Evolutionary conservation across 2,888 invertebrate species (phyloP).

Genomic region (Scrobipalpa costella): DNA sequence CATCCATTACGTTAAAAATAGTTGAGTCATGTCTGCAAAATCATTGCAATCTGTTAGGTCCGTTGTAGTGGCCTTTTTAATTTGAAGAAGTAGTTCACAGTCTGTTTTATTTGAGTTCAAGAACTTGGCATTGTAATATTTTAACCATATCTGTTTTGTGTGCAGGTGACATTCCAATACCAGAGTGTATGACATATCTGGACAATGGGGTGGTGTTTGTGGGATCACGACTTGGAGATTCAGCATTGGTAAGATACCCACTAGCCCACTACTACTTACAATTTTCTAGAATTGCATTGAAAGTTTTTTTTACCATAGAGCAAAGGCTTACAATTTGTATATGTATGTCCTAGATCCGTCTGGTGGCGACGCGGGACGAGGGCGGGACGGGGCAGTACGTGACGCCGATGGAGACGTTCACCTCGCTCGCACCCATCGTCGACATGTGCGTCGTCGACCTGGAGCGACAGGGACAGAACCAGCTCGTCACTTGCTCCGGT

Average conservation of each 20-base stretch:
- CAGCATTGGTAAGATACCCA: slow-evolving; percentile 91
- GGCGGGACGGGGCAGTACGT: slow-evolving; percentile 89
- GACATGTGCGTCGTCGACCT: slow-evolving; percentile 99
- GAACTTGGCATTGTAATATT: too few species aligned
- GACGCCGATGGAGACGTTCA: slow-evolving; percentile 96
- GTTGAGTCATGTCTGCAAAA: too few species aligned
- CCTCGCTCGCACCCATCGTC: slow-evolving; percentile 97
- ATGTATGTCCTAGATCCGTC: slow-evolving; percentile 62
- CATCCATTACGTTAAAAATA: slow-evolving; percentile 23
- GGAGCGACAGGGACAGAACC: slow-evolving; percentile 98
- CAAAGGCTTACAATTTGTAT: not conserved
- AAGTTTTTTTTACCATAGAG: not conserved
- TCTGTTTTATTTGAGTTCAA: too few species aligned
- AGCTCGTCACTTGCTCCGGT: slow-evolving; percentile 98
- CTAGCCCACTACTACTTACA: too few species aligned
- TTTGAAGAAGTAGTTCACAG: too few species aligned
- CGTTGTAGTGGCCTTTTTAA: too few species aligned
- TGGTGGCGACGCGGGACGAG: slow-evolving; percentile 92
- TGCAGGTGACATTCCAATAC: slow-evolving; percentile 92
- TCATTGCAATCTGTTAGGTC: too few species aligned
- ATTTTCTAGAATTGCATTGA: too few species aligned
- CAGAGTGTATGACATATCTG: slow-evolving; percentile 98
- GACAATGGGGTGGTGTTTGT: slow-evolving; percentile 99
- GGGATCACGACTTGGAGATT: slow-evolving; percentile 98
- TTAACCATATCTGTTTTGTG: not conserved